Base-by-base conservation (phyloP, 2,113 vertebrate genomes). In the Urocolius indicus region DNA sequence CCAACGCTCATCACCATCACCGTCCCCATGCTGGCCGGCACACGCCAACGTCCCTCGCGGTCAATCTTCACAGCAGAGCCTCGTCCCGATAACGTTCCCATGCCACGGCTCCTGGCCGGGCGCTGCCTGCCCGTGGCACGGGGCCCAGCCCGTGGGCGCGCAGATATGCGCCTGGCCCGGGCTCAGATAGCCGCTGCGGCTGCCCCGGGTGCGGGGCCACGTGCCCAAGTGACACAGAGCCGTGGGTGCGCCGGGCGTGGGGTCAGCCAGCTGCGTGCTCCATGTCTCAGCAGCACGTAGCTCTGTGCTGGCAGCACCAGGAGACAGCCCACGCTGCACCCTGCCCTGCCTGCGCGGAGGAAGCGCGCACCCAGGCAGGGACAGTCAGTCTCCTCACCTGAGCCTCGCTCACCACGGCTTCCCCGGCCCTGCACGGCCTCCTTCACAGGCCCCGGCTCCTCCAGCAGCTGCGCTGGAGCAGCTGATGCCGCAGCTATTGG, bases 311-410 rank as follows among this genome's bases (percentile, higher is more conserved):
- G 72, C 68, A 84, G 2, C 65, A 8, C 62, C 1, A 1, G 0
- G 1, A 72, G 94, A 95, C 55, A 96, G 51, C 46, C 46, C 5
- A 4, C 69, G 58, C 30, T 11, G 41, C 27, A 45, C 24, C 45
- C n/a, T n/a, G n/a, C n/a, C n/a, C n/a, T n/a, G n/a, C n/a, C n/a
- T n/a, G n/a, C n/a, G n/a, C n/a, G n/a, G n/a, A n/a, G n/a, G n/a
- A n/a, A n/a, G n/a, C n/a, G 0, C 2, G 4, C 72, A 68, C 12
- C 0, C 16, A 76, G 72, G 48, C n/a, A 8, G 4, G 13, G 15
- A 22, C 17, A 62, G 32, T 15, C 34, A 49, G n/a, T 4, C n/a
- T 27, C 38, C 74, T 61, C 2, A 1, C 2, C 61, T 12, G 4
- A 20, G 45, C 23, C 43, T 24, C 6, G 2, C 55, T 32, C 29